Evolutionary conservation across 1,140 invertebrate genomes (phyloP).

Genomic region (Cataglyphis hispanica): DNA sequence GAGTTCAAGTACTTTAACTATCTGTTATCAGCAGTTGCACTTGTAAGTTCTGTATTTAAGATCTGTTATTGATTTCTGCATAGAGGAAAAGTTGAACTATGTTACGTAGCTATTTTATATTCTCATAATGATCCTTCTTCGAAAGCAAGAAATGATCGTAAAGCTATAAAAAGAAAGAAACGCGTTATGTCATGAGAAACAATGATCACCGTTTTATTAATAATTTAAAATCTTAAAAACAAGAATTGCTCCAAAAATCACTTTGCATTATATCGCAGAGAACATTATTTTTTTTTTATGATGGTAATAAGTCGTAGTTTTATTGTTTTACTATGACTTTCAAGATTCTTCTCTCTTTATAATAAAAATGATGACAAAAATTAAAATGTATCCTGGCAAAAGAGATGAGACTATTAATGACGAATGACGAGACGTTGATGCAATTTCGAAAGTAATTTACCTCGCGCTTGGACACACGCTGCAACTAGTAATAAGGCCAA

Average conservation of each 20-base stretch:
- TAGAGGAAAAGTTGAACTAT: background rate
- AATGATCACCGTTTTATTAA: conserved; percentile 21
- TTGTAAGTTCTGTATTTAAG: conserved; percentile 6
- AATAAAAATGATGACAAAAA: background rate
- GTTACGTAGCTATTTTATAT: background rate
- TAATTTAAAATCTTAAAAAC: conserved; percentile 33
- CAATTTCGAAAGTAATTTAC: conserved; percentile 58
- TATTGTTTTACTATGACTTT: no score
- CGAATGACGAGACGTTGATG: background rate
- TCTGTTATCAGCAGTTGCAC: background rate
- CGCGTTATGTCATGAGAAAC: conserved; percentile 10
- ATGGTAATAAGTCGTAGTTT: background rate
- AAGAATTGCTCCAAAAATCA: background rate
- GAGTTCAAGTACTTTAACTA: conserved; percentile 31
- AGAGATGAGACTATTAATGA: background rate
- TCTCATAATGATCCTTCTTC: background rate
- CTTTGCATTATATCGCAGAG: background rate
- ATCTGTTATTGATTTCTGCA: conserved; percentile 19
- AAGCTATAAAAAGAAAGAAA: conserved; percentile 8
- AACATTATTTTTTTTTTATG: conserved; percentile 20
- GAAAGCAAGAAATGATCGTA: background rate
- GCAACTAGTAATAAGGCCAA: conserved; percentile 64
- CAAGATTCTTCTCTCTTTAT: background rate
- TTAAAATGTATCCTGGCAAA: background rate
- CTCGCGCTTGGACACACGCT: conserved; percentile 66